Base-by-base conservation (phyloP, 2,888 invertebrate species). In the Rhagonycha lutea region DNA sequence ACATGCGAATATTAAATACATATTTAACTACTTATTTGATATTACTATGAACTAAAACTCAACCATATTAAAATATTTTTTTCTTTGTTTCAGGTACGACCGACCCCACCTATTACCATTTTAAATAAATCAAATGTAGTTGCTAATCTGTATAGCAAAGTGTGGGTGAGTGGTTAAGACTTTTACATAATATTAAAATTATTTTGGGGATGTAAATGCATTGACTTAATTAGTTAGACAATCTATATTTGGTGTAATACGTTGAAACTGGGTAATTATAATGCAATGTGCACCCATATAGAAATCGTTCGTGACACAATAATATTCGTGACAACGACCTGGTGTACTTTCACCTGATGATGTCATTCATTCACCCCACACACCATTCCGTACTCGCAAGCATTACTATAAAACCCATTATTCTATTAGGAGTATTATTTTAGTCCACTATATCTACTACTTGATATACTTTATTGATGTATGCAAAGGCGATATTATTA, bases 331-430 rank as follows among this genome's bases (percentile, higher is more conserved):
- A 78, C 79, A 79, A 79, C 73, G 75, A 72, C 73, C 74, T 67
- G 69, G 75, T 81, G 80, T 78, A 81, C 81, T 81, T 80, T 81
- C 80, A 81, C 80, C 79, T 76, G 76, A 18, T 78, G 81, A 81
- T 78, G 81, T 80, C 81, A 81, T 73, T 77, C 81, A 81, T 81
- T 81, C 80, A 81, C 78, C 72, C 77, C 72, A 70, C 70, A 61
- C 47, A 47, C 71, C 73, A 68, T 76, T 76, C 72, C 65, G 23
- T 60, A 69, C 68, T n/a, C n/a, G 23, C 32, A 24, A 67, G 32
- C 73, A 73, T 76, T 73, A 76, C 65, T 62, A 28, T 69, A 69
- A 18, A 18, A 32, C 70, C 69, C 70, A 60, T 70, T 73, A 69
- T 73, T 61, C 61, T 61, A 32, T 69, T 47, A 47, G 47, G 47